Evolutionary conservation across 2,888 invertebrate species (phyloP).

Genomic region (Sialis lutaria): DNA sequence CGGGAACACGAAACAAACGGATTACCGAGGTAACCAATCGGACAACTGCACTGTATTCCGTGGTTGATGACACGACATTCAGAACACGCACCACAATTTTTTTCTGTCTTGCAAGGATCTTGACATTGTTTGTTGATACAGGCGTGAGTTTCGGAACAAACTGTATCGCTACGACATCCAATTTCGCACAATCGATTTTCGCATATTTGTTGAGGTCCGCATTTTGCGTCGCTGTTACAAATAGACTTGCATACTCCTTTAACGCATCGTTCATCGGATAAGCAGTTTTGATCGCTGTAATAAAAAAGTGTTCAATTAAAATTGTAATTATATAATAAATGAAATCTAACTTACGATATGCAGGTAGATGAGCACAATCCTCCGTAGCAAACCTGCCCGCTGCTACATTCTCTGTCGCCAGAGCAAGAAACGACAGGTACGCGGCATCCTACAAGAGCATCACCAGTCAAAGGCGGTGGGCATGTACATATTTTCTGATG

Average conservation of each 20-base stretch:
- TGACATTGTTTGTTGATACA: constrained; percentile 70
- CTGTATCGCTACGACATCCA: constrained; percentile 72
- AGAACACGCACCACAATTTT: constrained; percentile 69
- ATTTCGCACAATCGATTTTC: constrained; percentile 70
- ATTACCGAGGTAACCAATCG: constrained; percentile 64
- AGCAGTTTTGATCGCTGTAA: constrained; percentile 59
- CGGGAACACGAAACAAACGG: constrained; percentile 60
- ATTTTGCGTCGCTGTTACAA: constrained; percentile 73
- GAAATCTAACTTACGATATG: constrained; percentile 36
- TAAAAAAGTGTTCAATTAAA: background rate
- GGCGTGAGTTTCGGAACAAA: constrained; percentile 56
- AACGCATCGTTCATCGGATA: constrained; percentile 74
- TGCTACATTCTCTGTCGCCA: constrained; percentile 46
- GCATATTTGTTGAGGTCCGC: constrained; percentile 68
- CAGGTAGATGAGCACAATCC: constrained; percentile 63
- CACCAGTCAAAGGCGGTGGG: constrained; percentile 51
- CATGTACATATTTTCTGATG: constrained; percentile 63
- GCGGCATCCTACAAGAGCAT: constrained; percentile 56
- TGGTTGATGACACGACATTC: constrained; percentile 69
- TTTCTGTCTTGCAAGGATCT: constrained; percentile 62
- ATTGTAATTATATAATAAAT: background rate
- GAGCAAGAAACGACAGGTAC: constrained; percentile 46
- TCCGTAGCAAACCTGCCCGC: constrained; percentile 58
- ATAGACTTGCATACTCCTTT: constrained; percentile 66
- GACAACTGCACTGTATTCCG: constrained; percentile 72